Base-by-base conservation (phyloP, 2,888 invertebrate species). In the Oscheius onirici region DNA sequence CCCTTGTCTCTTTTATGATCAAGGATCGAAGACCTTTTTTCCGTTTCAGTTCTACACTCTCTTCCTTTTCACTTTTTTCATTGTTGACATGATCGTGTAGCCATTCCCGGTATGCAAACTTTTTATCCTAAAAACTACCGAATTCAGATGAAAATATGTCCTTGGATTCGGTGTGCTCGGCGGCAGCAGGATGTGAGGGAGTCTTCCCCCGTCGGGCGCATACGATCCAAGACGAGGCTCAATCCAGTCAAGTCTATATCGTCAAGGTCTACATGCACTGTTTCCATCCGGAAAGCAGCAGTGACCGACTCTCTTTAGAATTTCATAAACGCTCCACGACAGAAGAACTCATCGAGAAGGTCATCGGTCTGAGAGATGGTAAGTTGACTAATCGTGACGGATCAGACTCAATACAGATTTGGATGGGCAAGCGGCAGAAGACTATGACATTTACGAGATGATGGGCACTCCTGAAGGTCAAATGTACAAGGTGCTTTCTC, bases 291-390 rank as follows among this genome's bases (percentile, higher is more conserved):
- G 83, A 83, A 40, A 61, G 67, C 41, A 77, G 76, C 10, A 81
- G 93, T 90, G 94, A 95, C 90, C 93, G 94, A 78, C 91, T 95
- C 78, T 93, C 93, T 69, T 93, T 95, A 82, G 94, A 95, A 89
- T 94, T 94, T 71, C 94, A 94, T 81, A 95, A 94, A 88, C 93
- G 94, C 89, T 94, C 94, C 72, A 94, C 94, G 81, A 93, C 94
- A 0, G 93, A 94, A 84, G 95, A 95, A 90, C 93, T 95, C 86
- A 94, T 95, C 72, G 92, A 92, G 81, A 94, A 94, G 88, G 94
- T 95, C 20, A 58, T 58, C 58, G 17, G 41, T 20, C 40, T 58
- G 41, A 15, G 58, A n/a, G 55, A 55, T 52, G 11, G 40, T 57
- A 22, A 13, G 17, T 22, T 6, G n/a, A 61, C 17, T 43, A 3